Percentiles rank a stretch among this genome's conserved stretches.
phyloP scores from a whole-genome alignment of 2,888 invertebrate species.

The Andricus curvator region DNA sequence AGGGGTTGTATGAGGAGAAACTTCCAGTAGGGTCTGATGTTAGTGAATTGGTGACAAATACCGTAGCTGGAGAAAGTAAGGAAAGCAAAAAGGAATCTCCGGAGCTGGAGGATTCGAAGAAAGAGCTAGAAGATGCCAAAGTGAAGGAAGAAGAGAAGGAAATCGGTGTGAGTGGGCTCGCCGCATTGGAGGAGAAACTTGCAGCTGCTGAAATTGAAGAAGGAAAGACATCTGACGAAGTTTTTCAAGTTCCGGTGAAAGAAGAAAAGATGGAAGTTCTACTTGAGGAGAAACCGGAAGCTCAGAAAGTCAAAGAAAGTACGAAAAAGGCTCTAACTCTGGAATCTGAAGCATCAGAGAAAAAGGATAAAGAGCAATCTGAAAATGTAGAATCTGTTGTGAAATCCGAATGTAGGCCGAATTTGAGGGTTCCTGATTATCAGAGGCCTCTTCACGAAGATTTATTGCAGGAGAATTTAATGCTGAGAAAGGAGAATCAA shows the following conservation, averaged over 20 bases:
- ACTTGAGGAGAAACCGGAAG: too few species aligned
- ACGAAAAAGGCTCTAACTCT: not conserved
- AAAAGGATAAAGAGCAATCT: not conserved
- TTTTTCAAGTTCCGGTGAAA: not conserved
- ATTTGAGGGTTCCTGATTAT: not conserved
- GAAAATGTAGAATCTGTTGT: not conserved
- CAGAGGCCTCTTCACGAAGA: not conserved
- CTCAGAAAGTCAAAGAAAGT: not conserved
- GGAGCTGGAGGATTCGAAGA: not conserved
- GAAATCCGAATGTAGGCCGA: not conserved
- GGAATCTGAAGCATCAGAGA: not conserved
- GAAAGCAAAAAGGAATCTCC: not conserved
- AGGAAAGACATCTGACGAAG: not conserved
- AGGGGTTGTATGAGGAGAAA: constrained; percentile 1
- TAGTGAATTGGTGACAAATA: not conserved
- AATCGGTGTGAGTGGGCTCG: not conserved
- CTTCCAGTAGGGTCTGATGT: not conserved
- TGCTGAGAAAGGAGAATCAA: not conserved
- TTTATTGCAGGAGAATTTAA: not conserved
- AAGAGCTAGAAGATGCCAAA: not conserved
- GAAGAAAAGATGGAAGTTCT: not conserved
- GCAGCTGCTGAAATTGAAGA: not conserved
- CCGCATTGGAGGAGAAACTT: not conserved
- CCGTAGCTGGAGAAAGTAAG: not conserved
- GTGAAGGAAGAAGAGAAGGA: not conserved